Evolutionary conservation across 2,113 vertebrate species (phyloP).

Genomic region (Gymnarchus niloticus): DNA sequence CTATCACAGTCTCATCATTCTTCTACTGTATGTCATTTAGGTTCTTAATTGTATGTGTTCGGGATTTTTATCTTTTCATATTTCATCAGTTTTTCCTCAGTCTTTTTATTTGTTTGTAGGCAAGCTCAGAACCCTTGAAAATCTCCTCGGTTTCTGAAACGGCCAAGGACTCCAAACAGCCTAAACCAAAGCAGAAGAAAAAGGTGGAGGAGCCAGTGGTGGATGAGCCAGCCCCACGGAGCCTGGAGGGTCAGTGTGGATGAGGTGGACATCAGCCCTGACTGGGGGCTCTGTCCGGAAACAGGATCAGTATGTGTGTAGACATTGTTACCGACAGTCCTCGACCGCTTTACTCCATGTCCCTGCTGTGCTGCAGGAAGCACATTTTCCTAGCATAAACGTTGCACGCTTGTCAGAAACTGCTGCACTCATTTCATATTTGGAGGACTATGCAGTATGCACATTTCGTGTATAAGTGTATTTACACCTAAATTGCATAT

Average conservation of each 20-base stretch:
- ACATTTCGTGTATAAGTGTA: too few relatives aligned
- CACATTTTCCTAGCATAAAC: too few relatives aligned
- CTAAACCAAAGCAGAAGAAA: slow-evolving; percentile 54
- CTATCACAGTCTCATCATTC: too few relatives aligned
- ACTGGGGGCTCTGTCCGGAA: not conserved
- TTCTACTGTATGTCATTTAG: too few relatives aligned
- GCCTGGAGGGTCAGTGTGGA: slow-evolving; percentile 61
- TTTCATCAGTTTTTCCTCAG: not conserved
- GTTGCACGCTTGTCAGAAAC: too few relatives aligned
- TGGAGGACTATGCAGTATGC: too few relatives aligned
- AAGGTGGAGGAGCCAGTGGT: slow-evolving; percentile 48
- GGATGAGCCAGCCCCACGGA: slow-evolving; percentile 46
- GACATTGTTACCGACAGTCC: too few relatives aligned
- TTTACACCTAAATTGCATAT: too few relatives aligned
- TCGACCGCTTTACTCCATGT: too few relatives aligned
- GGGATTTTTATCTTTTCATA: not conserved
- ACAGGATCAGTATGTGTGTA: too few relatives aligned
- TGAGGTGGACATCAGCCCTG: not conserved
- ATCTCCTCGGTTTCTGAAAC: slow-evolving; percentile 74
- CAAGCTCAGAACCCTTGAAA: slow-evolving; percentile 63
- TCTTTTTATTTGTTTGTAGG: slow-evolving; percentile 42
- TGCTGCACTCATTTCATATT: too few relatives aligned
- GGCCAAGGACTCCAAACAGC: slow-evolving; percentile 67
- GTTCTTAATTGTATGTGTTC: not conserved
- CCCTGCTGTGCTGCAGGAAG: too few relatives aligned